Conservation (phyloP, 2,888 invertebrate genomes). For the Tubulanus polymorphus region DNA sequence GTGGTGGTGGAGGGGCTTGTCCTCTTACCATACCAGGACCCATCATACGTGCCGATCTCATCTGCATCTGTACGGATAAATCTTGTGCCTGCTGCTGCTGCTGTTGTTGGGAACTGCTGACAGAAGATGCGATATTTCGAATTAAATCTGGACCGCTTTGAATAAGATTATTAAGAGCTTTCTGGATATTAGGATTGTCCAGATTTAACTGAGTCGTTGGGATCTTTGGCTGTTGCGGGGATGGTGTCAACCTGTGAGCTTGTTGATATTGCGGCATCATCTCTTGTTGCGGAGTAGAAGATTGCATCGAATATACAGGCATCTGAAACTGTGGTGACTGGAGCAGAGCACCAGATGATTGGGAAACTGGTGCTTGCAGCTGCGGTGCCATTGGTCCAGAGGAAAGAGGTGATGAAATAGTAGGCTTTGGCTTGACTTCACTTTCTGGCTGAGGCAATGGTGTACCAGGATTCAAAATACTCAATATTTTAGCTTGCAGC, state of each 20-base stretch:
- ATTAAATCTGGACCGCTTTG: slow-evolving; percentile 50
- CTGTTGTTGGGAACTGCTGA: too few relatives aligned
- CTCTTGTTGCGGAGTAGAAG: slow-evolving; percentile 13
- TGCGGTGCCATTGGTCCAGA: background rate
- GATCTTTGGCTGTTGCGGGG: background rate
- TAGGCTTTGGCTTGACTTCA: too few relatives aligned
- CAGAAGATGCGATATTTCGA: slow-evolving; percentile 49
- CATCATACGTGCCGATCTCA: too few relatives aligned
- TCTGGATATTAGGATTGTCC: slow-evolving; percentile 54
- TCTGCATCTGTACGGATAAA: too few relatives aligned
- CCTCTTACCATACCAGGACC: too few relatives aligned
- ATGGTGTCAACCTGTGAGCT: too few relatives aligned
- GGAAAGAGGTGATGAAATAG: too few relatives aligned
- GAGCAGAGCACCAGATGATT: background rate
- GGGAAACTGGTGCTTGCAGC: background rate
- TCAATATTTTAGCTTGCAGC: slow-evolving; percentile 73
- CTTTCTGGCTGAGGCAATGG: background rate
- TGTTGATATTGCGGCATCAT: slow-evolving; percentile 9
- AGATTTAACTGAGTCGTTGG: slow-evolving; percentile 45
- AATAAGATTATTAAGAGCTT: slow-evolving; percentile 54
- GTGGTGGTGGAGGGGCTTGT: too few relatives aligned
- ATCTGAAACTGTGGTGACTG: background rate
- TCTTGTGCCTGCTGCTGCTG: too few relatives aligned
- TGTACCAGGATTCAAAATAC: slow-evolving; percentile 58
- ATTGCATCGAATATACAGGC: background rate